Conservation (phyloP, 2,113 vertebrate genomes). For the Echinops telfairi region DNA sequence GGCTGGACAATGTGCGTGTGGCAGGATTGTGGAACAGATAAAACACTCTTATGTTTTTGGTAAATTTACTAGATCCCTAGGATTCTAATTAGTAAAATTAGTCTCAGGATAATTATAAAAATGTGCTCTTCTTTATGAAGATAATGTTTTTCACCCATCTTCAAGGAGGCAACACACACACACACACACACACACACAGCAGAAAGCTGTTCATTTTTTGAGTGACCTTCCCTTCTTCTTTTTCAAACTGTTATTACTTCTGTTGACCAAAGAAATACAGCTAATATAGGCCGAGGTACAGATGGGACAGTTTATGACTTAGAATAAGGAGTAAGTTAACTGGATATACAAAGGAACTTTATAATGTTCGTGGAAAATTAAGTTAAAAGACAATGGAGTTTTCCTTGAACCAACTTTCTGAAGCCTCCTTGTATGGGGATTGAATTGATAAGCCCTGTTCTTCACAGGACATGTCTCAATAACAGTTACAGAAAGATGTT, state of each 20-base stretch:
- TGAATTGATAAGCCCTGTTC: not conserved
- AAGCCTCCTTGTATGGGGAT: not conserved
- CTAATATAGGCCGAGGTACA: not conserved
- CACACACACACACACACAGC: not conserved
- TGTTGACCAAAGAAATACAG: conserved; percentile 1
- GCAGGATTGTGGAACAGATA: conserved; percentile 29
- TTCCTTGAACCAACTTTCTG: too few relatives aligned
- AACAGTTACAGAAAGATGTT: conserved; percentile 46
- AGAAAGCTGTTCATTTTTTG: conserved; percentile 39
- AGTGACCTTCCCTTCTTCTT: not conserved
- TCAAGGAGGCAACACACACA: conserved; percentile 16
- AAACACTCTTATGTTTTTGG: not conserved
- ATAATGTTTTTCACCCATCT: conserved; percentile 38
- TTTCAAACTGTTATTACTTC: conserved; percentile 18
- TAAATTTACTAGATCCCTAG: not conserved
- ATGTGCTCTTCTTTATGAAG: conserved; percentile 31
- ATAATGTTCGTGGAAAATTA: too few relatives aligned
- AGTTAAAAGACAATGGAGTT: too few relatives aligned
- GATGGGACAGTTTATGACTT: not conserved
- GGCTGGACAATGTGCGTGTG: not conserved
- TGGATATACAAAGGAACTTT: not conserved
- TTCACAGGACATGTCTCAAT: conserved; percentile 2
- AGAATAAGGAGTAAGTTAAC: not conserved
- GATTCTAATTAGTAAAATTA: not conserved
- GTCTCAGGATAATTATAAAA: conserved; percentile 42